Percentiles rank a stretch among this genome's conserved stretches.
Evolutionary conservation across 2,113 vertebrate species (phyloP).

Genomic region (Sapayoa aenigma): DNA sequence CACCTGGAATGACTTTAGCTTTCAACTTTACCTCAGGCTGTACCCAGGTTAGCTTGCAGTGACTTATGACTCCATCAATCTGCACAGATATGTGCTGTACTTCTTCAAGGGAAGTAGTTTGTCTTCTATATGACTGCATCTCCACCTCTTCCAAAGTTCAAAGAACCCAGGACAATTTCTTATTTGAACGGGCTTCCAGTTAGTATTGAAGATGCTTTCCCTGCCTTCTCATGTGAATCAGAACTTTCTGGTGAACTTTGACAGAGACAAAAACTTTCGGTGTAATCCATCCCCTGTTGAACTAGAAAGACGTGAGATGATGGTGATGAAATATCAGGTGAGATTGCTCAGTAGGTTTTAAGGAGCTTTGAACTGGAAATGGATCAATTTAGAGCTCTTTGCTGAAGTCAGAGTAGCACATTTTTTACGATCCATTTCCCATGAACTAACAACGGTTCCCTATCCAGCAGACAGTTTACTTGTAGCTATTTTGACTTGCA

Average conservation of each 20-base stretch:
- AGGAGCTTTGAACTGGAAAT: conserved; percentile 50
- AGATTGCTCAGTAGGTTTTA: conserved; percentile 23
- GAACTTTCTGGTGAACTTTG: not conserved
- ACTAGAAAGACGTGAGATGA: not conserved
- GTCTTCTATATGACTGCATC: conserved; percentile 54
- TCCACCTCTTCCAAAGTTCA: conserved; percentile 41
- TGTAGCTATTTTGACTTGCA: conserved; percentile 66
- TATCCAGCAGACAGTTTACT: conserved; percentile 64
- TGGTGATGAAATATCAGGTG: conserved; percentile 41
- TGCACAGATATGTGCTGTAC: conserved; percentile 37
- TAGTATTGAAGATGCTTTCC: not conserved
- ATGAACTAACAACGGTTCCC: conserved; percentile 56
- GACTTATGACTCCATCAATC: conserved; percentile 61
- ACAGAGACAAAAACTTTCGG: not conserved
- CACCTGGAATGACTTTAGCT: conserved; percentile 63
- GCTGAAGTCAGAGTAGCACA: conserved; percentile 31
- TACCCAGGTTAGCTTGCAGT: conserved; percentile 30
- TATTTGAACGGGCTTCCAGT: not conserved
- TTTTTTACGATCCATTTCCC: conserved; percentile 60
- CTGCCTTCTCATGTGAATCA: not conserved
- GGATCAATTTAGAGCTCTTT: conserved; percentile 42
- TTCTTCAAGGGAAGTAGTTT: conserved; percentile 53
- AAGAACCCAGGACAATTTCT: conserved; percentile 26
- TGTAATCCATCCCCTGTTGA: not conserved
- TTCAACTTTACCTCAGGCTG: conserved; percentile 53